Percentiles rank a stretch among this genome's conserved stretches.
phyloP scores from a whole-genome alignment of 2,113 vertebrate species.

The Agapornis roseicollis region DNA sequence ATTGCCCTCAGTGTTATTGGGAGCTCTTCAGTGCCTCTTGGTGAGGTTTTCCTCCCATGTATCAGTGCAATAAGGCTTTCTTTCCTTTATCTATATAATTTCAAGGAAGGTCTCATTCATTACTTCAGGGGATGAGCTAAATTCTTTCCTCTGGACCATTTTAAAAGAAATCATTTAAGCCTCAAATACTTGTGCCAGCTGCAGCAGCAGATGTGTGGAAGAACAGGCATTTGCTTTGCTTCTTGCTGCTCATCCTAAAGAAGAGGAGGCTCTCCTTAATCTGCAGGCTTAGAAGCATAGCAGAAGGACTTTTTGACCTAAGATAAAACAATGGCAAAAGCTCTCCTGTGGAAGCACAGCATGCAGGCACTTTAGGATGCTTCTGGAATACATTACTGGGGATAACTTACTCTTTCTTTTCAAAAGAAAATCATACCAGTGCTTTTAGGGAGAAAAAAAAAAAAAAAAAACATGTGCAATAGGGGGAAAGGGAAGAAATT shows the following conservation, averaged over 20 bases:
- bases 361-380: neutral
- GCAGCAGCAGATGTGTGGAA: neutral
- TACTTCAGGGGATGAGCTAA: constrained; percentile 13
- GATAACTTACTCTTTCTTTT: neutral
- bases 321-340: constrained; percentile 13
- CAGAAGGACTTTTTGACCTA: neutral
- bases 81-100: neutral
- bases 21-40: neutral
- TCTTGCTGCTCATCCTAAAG: neutral
- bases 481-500: neutral
- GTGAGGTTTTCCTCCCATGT: neutral
- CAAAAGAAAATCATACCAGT: neutral
- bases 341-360: neutral
- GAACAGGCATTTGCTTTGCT: neutral
- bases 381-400: constrained; percentile 25
- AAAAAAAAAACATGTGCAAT: neutral
- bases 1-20: neutral
- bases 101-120: neutral
- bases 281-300: neutral
- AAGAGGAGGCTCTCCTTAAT: neutral
- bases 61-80: neutral
- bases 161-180: constrained; percentile 1
- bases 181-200: neutral
- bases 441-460: neutral
- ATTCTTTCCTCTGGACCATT: neutral